Evolutionary conservation across 2,113 vertebrate species (phyloP), one percentile per base, ranked within the genome.

Genomic region (Oenanthe melanoleuca): DNA sequence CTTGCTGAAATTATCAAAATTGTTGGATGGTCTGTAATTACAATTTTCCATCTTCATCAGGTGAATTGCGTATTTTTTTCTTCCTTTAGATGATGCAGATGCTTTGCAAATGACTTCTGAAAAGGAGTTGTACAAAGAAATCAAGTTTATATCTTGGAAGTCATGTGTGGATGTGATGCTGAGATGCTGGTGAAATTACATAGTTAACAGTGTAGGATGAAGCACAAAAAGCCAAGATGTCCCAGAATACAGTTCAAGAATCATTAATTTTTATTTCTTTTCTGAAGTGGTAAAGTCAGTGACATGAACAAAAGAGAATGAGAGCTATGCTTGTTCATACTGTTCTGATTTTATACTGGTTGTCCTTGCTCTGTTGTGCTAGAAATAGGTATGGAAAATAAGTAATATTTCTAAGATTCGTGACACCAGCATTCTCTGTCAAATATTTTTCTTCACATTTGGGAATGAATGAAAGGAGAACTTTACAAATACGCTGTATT

Each of bases 1-100:
- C 88, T 92, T 93, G 83, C 81, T 86, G 80, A 97, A 95, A 96
- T 96, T 94, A 93, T 91, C 79, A 96, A 95, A 95, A 97, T 92
- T 57, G 73, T 95, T 91, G 80, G 47, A 70, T 88, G 72, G 65
- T 57, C 73, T 91, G 33, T 77, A 95, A 89, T 88, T 96, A 93
- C 53, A 86, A 96, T 93, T 91, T 86, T 94, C 56, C 80, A 22
- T 84, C 93, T 94, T 95, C 71, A 84, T 95, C 61, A 89, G 71
- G 75, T 94, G 79, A 95, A 95, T 94, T 95, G 88, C 50, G 7
- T 40, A 25, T 69, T 69, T 55, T 74, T 86, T 94, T 88, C 81
- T 69, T 90, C 63, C 90, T 81, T 74, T 66, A 79, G 73, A 92
- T 56, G 52, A 77, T 49, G 31, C 73, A 88, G 90, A 95, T 86